Percentiles rank a stretch among this genome's conserved stretches.
Evolutionary conservation across 53 echinoderm and acorn worm genomes (phyloP).

Genomic region (Crossaster papposus): DNA sequence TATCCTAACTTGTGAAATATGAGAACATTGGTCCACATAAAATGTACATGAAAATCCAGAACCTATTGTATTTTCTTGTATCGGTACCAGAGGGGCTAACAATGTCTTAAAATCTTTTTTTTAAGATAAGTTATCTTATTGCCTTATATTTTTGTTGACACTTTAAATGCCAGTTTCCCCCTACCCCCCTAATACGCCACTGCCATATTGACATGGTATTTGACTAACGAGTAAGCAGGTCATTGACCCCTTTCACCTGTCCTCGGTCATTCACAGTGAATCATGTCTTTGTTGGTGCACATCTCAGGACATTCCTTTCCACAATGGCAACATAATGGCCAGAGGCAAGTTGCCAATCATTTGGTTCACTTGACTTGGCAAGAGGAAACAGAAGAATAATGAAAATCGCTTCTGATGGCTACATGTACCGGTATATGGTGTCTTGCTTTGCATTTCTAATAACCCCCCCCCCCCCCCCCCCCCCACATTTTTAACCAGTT

Average conservation of each 20-base stretch:
- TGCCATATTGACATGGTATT: background rate
- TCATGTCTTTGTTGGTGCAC: background rate
- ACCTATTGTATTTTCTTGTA: too few relatives aligned
- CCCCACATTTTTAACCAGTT: too few relatives aligned
- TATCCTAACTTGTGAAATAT: too few relatives aligned
- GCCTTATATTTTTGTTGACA: too few relatives aligned
- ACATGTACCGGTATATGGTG: background rate
- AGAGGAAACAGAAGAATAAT: background rate
- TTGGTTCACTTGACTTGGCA: background rate
- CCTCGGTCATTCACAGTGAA: background rate
- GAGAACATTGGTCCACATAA: too few relatives aligned
- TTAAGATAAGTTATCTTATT: too few relatives aligned
- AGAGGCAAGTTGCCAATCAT: background rate
- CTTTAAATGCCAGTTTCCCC: too few relatives aligned
- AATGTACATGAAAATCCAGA: too few relatives aligned
- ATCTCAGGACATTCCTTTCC: background rate
- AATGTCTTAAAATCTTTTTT: too few relatives aligned
- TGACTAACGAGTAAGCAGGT: background rate
- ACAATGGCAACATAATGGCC: constrained; percentile 5
- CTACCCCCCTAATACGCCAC: too few relatives aligned
- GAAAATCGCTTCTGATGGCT: background rate
- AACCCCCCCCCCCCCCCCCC: background rate
- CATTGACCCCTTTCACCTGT: background rate
- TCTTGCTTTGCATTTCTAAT: background rate
- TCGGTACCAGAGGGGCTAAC: too few relatives aligned